These are phyloP conservation scores for Peromyscus leucopus DNA, from an alignment of 2,113 vertebrate species.

Conservation along the genomic window DNA sequence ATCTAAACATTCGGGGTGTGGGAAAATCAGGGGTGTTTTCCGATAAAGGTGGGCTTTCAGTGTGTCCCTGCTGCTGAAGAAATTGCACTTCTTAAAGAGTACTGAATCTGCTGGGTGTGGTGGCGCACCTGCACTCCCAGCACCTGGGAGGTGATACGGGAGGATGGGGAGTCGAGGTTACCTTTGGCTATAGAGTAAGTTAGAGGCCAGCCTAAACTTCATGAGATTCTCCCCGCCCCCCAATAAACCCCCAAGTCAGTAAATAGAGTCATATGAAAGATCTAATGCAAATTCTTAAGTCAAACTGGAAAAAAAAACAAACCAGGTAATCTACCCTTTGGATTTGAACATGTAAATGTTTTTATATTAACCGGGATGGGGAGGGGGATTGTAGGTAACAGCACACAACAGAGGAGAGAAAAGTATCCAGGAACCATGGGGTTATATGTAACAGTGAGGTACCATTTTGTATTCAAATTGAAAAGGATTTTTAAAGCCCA, in stretches of 20 bases:
- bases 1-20: neutral
- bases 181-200: neutral
- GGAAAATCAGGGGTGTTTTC: slow-evolving; percentile 26
- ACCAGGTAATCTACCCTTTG: neutral
- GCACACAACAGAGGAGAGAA: neutral
- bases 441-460: neutral
- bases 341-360: neutral
- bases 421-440: neutral
- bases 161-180: neutral
- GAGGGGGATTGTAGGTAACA: neutral
- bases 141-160: neutral
- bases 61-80: neutral
- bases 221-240: too few species aligned
- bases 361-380: neutral
- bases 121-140: neutral
- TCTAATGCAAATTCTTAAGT: slow-evolving; percentile 28
- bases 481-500: slow-evolving; percentile 25
- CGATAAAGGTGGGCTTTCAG: neutral
- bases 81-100: slow-evolving; percentile 22
- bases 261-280: slow-evolving; percentile 8
- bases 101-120: neutral
- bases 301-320: slow-evolving; percentile 36
- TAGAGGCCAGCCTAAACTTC: neutral
- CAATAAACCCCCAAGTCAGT: neutral
- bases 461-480: slow-evolving; percentile 52